phyloP scores from a whole-genome alignment of 2,797 vertebrate genomes.

The Aldrovandia affinis region DNA sequence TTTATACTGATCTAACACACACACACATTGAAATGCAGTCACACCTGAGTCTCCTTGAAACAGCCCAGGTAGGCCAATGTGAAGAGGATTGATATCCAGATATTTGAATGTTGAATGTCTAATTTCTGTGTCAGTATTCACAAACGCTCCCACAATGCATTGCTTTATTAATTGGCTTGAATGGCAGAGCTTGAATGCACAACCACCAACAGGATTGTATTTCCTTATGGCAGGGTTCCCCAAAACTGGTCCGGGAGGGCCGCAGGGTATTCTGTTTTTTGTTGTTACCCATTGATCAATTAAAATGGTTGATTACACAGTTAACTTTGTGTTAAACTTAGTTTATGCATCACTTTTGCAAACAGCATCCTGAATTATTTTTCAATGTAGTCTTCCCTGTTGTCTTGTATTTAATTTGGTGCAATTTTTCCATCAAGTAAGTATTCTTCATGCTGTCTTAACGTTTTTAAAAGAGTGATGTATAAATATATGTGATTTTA shows the following conservation, averaged over 20 bases:
- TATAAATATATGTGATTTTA: background rate
- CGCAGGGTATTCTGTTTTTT: too few relatives aligned
- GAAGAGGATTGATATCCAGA: background rate
- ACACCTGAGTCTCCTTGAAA: background rate
- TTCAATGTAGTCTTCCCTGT: background rate
- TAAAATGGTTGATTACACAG: too few relatives aligned
- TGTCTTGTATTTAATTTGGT: background rate
- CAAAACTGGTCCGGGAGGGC: too few relatives aligned
- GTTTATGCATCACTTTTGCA: background rate
- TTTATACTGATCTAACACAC: background rate
- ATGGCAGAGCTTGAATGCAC: background rate
- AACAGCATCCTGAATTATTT: background rate
- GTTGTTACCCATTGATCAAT: too few relatives aligned
- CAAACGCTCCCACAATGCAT: background rate
- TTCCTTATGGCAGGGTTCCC: too few relatives aligned
- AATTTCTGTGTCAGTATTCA: background rate
- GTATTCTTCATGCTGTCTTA: background rate
- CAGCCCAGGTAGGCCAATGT: background rate
- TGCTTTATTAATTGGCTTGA: background rate
- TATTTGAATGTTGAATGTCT: background rate
- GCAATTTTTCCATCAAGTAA: background rate
- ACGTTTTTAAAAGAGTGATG: background rate
- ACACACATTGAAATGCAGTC: background rate
- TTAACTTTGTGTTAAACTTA: too few relatives aligned
- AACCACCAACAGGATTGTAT: background rate